Evolutionary conservation across 2,888 invertebrate genomes (phyloP).

Genomic region (Hirudinaria manillensis): DNA sequence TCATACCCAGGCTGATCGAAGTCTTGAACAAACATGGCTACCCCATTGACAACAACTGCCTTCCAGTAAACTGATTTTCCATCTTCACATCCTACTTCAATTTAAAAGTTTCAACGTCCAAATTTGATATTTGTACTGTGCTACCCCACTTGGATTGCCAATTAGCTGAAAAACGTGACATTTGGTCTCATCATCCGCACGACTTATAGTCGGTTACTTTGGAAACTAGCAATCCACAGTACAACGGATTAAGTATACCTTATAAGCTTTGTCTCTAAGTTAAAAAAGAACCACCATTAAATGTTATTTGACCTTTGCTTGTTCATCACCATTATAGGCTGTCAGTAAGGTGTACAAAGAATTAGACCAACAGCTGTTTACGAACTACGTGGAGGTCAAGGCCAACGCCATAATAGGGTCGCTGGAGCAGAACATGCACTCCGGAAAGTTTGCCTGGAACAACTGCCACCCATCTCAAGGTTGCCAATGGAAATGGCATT

Average conservation of each 20-base stretch:
- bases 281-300: too few relatives aligned
- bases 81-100: not conserved
- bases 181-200: too few relatives aligned
- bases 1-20: conserved; percentile 68
- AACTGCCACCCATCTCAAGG: conserved; percentile 63
- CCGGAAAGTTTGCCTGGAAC: conserved; percentile 80
- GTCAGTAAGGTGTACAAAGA: conserved; percentile 48
- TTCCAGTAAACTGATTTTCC: conserved; percentile 57
- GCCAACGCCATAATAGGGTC: conserved; percentile 90
- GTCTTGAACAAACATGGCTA: conserved; percentile 62
- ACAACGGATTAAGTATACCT: too few relatives aligned
- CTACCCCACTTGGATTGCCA: too few relatives aligned
- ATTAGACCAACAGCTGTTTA: conserved; percentile 51
- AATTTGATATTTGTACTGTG: too few relatives aligned
- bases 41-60: conserved; percentile 67
- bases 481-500: conserved; percentile 29
- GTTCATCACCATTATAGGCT: conserved; percentile 41
- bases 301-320: too few relatives aligned
- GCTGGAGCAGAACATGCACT: conserved; percentile 90
- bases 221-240: too few relatives aligned
- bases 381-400: conserved; percentile 68
- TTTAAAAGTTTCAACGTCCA: too few relatives aligned
- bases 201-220: too few relatives aligned
- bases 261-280: too few relatives aligned
- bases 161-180: too few relatives aligned